phyloP scores from a whole-genome alignment of 1,140 invertebrate genomes.

The Drosophila subobscura region DNA sequence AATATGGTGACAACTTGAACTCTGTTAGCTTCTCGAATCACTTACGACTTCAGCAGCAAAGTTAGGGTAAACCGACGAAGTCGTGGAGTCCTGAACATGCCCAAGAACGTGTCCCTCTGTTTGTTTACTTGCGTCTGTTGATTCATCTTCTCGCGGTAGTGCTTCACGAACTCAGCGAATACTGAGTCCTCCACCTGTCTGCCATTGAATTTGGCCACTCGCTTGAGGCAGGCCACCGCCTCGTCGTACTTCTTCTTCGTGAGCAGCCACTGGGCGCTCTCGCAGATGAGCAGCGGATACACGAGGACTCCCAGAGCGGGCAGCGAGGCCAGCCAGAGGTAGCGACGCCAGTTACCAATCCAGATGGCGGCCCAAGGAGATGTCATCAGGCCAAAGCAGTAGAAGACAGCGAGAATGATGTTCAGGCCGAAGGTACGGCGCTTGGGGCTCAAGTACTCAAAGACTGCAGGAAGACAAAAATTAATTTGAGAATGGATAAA shows the following conservation, averaged over 20 bases:
- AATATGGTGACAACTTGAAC: neutral
- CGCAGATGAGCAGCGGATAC: slow-evolving; percentile 85
- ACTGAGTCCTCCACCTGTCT: slow-evolving; percentile 82
- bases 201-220: slow-evolving; percentile 85
- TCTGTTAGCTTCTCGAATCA: neutral
- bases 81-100: slow-evolving; percentile 84
- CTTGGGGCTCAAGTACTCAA: slow-evolving; percentile 86
- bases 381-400: slow-evolving; percentile 84
- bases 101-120: slow-evolving; percentile 80
- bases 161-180: slow-evolving; percentile 82
- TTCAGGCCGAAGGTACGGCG: slow-evolving; percentile 86
- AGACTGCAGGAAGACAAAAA: slow-evolving; percentile 68
- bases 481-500: neutral
- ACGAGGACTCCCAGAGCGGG: slow-evolving; percentile 83
- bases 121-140: slow-evolving; percentile 41
- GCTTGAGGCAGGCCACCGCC: slow-evolving; percentile 85
- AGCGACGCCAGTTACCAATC: slow-evolving; percentile 85
- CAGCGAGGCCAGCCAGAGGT: slow-evolving; percentile 84
- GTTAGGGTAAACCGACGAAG: slow-evolving; percentile 84
- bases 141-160: slow-evolving; percentile 68
- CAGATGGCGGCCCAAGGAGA: slow-evolving; percentile 85
- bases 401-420: slow-evolving; percentile 86
- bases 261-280: slow-evolving; percentile 87
- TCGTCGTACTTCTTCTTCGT: slow-evolving; percentile 85
- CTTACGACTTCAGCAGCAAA: slow-evolving; percentile 85